These are phyloP conservation scores for Idris sp. DNA, from an alignment of 1,140 invertebrate genomes.

Conservation along the genomic window DNA sequence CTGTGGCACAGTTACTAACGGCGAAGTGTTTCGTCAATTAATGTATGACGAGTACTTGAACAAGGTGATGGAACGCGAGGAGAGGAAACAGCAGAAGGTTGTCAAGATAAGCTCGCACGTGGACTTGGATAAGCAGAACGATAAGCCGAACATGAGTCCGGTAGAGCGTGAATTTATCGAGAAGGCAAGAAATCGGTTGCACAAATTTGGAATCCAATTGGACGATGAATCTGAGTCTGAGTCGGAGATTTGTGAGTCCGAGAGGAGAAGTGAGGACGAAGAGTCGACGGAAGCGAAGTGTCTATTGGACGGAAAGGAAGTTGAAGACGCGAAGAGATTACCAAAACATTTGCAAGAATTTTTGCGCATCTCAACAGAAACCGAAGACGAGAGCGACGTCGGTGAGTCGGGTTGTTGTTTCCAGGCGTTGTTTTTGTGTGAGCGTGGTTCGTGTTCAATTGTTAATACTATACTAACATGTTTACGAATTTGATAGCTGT, in stretches of 20 bases:
- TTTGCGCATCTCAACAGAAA: slow-evolving; percentile 73
- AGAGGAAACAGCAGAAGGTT: slow-evolving; percentile 86
- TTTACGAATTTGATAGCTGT: slow-evolving; percentile 20
- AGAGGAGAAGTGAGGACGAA: slow-evolving; percentile 65
- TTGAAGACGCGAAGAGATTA: slow-evolving; percentile 81
- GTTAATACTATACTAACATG: slow-evolving; percentile 32
- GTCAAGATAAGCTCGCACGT: slow-evolving; percentile 82
- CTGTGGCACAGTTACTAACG: slow-evolving; percentile 77
- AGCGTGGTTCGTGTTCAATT: slow-evolving; percentile 76
- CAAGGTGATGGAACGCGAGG: slow-evolving; percentile 87
- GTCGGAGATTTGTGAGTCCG: too few relatives aligned
- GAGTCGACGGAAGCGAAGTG: slow-evolving; percentile 71
- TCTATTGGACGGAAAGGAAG: slow-evolving; percentile 81
- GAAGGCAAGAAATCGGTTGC: slow-evolving; percentile 81
- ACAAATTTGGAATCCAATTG: slow-evolving; percentile 80
- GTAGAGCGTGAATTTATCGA: slow-evolving; percentile 87
- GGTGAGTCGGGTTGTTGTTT: slow-evolving; percentile 74
- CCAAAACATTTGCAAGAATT: slow-evolving; percentile 87
- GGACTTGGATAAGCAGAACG: slow-evolving; percentile 54
- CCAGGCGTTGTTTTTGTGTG: slow-evolving; percentile 73
- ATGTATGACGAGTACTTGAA: slow-evolving; percentile 91
- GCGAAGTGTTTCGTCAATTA: slow-evolving; percentile 84
- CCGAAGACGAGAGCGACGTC: slow-evolving; percentile 77
- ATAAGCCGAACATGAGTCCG: slow-evolving; percentile 74
- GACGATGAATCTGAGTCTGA: too few relatives aligned